Evolutionary conservation across 2,888 invertebrate species (phyloP).

Genomic region (Eilema sororculum): DNA sequence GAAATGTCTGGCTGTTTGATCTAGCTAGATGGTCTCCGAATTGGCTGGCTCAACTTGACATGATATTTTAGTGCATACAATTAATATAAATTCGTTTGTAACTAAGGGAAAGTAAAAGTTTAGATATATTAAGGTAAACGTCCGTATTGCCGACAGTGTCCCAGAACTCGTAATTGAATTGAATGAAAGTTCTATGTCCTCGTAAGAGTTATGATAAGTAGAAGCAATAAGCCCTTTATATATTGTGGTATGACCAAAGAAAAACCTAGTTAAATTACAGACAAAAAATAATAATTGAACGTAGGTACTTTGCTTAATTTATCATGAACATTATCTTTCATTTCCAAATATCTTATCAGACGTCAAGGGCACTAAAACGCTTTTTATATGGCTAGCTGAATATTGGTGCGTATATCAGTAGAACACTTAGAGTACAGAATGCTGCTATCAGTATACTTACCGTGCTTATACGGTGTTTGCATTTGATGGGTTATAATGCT

Average conservation of each 20-base stretch:
- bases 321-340: background rate
- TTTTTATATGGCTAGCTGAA: slow-evolving; percentile 6
- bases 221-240: background rate
- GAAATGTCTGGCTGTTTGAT: no score
- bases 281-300: background rate
- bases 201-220: no score
- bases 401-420: background rate
- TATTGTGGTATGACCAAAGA: background rate
- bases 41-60: no score
- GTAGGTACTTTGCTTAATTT: background rate
- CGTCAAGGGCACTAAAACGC: background rate
- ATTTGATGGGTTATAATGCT: background rate
- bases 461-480: background rate
- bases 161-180: no score
- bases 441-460: background rate
- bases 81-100: no score
- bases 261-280: background rate
- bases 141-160: no score
- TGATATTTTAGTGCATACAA: no score
- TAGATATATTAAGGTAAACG: no score
- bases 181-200: no score
- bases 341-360: slow-evolving; percentile 10
- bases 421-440: background rate
- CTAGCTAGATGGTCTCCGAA: no score
- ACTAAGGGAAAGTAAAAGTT: no score